Base-by-base conservation (phyloP, 1,140 invertebrate genomes). In the Papilio polyxenes region DNA sequence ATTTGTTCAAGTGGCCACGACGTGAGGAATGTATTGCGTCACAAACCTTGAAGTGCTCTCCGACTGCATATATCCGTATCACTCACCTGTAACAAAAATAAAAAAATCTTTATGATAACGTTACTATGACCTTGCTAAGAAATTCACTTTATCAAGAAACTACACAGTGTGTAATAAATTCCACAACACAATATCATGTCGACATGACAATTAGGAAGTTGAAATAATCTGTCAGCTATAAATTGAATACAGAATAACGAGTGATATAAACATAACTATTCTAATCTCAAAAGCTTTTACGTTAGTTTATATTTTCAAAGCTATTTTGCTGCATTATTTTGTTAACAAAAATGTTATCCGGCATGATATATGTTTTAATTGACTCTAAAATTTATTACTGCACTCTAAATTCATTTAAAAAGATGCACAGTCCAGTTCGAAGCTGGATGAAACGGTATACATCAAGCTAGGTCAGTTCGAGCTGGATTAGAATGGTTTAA, bases 31-130 rank as follows among this genome's bases (percentile, higher is more conserved):
- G 75, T 51, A 75, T 85, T 75, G 75, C 75, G 82, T 81, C 69
- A 88, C 87, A 86, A 89, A 89, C 89, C 87, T 88, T 89, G 87
- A 88, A 88, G 82, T 82, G 75, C 69, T 83, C 84, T 56, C 80
- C 78, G 80, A 82, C 78, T 84, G 82, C 85, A 82, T 56, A 83
- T 82, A 81, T 72, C 80, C 83, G 84, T 82, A 82, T 81, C 84
- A 89, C 84, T 91, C 91, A 91, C 91, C 91, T 92, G 90, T 83
- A 91, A 92, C 86, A 88, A 85, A 87, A 86, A 87, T 75, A 85
- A 75, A 75, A 81, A 53, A 83, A 84, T 37, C 37, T 80, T 79
- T 65, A 83, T 51, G 78, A 75, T 80, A 82, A 83, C 72, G 56
- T 72, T 65, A 83, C 44, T 51, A 53, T 53, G 23, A 79, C 72